Evolutionary conservation across 2,113 vertebrate species (phyloP).

Genomic region (Apteryx owenii): DNA sequence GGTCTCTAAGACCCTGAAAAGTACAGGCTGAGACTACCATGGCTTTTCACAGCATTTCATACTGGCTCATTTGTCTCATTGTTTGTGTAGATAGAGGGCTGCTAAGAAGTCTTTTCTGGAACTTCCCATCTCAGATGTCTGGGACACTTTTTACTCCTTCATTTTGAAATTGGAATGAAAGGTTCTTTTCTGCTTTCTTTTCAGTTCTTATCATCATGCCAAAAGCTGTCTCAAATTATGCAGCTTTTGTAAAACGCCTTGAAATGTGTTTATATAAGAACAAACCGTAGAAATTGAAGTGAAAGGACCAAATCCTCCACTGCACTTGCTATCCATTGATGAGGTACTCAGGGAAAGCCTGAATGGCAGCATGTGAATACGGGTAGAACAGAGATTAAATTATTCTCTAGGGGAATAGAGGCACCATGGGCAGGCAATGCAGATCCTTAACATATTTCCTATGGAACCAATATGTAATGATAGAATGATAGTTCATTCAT

Average conservation of each 20-base stretch:
- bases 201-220: slow-evolving; percentile 32
- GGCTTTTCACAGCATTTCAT: neutral
- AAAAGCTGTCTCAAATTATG: slow-evolving; percentile 58
- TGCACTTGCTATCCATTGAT: slow-evolving; percentile 19
- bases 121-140: neutral
- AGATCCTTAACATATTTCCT: neutral
- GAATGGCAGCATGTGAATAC: slow-evolving; percentile 35
- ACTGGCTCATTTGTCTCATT: neutral
- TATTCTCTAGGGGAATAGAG: neutral
- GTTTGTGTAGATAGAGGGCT: neutral
- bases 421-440: neutral
- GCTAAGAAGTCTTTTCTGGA: slow-evolving; percentile 20
- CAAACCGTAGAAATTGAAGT: slow-evolving; percentile 47
- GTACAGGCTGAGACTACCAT: neutral
- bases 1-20: neutral
- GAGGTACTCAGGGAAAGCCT: slow-evolving; percentile 3
- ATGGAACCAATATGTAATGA: neutral
- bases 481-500: neutral
- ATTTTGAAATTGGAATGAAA: slow-evolving; percentile 23
- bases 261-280: slow-evolving; percentile 51
- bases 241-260: slow-evolving; percentile 47
- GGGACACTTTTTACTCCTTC: neutral
- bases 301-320: slow-evolving; percentile 36
- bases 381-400: slow-evolving; percentile 13
- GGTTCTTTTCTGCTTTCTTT: slow-evolving; percentile 32